These are phyloP conservation scores for Sylvicapra grimmia DNA, from an alignment of 2,113 vertebrate genomes.

Conservation along the genomic window DNA sequence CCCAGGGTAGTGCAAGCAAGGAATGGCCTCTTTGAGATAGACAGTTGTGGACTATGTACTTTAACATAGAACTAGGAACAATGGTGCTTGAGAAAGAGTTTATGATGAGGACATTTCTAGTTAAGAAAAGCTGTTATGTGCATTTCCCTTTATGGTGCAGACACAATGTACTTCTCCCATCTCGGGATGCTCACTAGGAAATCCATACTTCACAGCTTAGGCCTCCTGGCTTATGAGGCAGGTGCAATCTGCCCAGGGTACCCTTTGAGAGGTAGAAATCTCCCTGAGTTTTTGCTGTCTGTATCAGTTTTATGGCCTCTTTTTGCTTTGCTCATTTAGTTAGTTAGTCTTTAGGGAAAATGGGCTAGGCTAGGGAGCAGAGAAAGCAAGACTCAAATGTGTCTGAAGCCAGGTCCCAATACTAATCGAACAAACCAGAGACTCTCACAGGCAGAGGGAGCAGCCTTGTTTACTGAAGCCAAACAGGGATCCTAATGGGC, in stretches of 20 bases:
- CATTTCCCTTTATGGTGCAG: background rate
- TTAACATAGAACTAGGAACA: background rate
- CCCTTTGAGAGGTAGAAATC: background rate
- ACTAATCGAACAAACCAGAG: background rate
- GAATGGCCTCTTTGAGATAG: background rate
- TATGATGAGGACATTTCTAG: background rate
- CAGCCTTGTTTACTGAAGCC: background rate
- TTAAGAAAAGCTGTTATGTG: background rate
- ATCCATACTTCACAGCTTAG: background rate
- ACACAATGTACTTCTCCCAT: background rate
- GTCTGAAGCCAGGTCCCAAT: background rate
- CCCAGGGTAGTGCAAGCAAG: background rate
- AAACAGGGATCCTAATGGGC: background rate
- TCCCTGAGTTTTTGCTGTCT: background rate
- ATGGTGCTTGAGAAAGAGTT: background rate
- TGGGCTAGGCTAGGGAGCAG: background rate
- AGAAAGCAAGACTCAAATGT: background rate
- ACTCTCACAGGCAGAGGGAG: background rate
- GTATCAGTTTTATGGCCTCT: background rate
- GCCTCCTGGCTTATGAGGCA: background rate
- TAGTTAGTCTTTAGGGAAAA: background rate
- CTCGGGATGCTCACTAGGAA: background rate
- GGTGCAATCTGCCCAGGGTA: background rate
- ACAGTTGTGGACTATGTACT: background rate
- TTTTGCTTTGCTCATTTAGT: background rate